phyloP scores from a whole-genome alignment of 2,888 invertebrate species.

The Ectropis crepuscularia region DNA sequence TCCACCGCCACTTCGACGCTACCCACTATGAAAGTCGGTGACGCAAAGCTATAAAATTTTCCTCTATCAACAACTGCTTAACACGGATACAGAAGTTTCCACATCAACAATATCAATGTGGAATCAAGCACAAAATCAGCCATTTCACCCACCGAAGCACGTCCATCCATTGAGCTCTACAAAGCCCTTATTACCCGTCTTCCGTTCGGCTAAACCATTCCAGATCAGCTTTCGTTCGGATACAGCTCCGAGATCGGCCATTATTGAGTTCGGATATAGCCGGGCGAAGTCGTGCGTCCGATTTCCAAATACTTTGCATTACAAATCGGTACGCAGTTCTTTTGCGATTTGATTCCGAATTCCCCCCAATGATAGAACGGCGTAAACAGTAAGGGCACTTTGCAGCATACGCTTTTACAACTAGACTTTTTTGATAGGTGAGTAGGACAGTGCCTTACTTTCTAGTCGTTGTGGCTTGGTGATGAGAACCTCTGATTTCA shows the following conservation, averaged over 20 bases:
- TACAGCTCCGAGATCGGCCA: slow-evolving; percentile 18
- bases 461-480: no score
- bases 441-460: no score
- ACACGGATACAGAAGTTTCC: not conserved
- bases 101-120: not conserved
- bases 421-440: not conserved
- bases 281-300: slow-evolving; percentile 36
- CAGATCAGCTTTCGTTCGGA: not conserved
- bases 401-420: no score
- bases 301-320: slow-evolving; percentile 67
- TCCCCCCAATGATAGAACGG: slow-evolving; percentile 25
- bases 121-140: slow-evolving; percentile 38
- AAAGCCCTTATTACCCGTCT: not conserved
- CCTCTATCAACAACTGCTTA: no score
- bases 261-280: slow-evolving; percentile 35
- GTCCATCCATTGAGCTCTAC: slow-evolving; percentile 13
- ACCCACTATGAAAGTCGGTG: no score
- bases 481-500: no score
- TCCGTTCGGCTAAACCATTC: not conserved
- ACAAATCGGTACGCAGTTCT: slow-evolving; percentile 77
- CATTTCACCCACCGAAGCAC: slow-evolving; percentile 38
- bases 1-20: no score
- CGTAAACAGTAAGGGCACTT: slow-evolving; percentile 16
- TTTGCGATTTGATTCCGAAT: slow-evolving; percentile 71
- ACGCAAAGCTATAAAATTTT: no score